A percentile compares a stretch with the other conserved stretches of the same genome.
Evolutionary conservation across 2,888 invertebrate species (phyloP).

Genomic region (Sesia bembeciformis): DNA sequence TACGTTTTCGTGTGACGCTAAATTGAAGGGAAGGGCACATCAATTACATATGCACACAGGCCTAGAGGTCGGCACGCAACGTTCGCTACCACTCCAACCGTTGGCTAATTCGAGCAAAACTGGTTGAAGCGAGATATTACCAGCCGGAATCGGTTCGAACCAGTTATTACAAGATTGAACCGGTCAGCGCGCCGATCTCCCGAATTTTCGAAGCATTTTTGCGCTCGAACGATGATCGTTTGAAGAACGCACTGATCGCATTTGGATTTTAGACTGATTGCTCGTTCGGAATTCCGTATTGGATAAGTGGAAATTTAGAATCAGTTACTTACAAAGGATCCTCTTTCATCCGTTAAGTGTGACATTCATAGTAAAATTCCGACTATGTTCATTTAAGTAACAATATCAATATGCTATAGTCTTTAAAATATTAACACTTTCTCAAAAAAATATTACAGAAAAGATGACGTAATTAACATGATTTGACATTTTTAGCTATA

Average conservation of each 20-base stretch:
- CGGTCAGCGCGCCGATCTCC: constrained; percentile 8
- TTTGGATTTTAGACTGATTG: constrained; percentile 22
- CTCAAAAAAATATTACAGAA: too few species aligned
- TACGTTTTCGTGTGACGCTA: constrained; percentile 24
- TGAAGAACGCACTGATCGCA: constrained; percentile 15
- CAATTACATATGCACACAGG: constrained; percentile 51
- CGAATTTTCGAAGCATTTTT: constrained; percentile 21
- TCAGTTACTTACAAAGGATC: not conserved
- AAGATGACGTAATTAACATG: too few species aligned
- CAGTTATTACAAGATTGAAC: constrained; percentile 21
- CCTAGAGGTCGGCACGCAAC: constrained; percentile 36
- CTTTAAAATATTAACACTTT: too few species aligned
- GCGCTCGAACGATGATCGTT: constrained; percentile 18
- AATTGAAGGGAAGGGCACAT: constrained; percentile 47
- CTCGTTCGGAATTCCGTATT: not conserved
- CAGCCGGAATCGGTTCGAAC: constrained; percentile 23
- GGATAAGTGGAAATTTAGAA: not conserved
- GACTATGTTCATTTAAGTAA: too few species aligned
- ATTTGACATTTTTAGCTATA: too few species aligned
- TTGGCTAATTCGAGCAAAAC: constrained; percentile 28
- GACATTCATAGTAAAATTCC: too few species aligned
- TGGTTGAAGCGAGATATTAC: constrained; percentile 28
- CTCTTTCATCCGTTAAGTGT: too few species aligned
- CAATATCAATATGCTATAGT: too few species aligned
- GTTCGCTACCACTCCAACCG: constrained; percentile 26